Evolutionary conservation across 2,797 vertebrate species (phyloP), one percentile per base, ranked within the genome.

Genomic region (Choloepus didactylus): DNA sequence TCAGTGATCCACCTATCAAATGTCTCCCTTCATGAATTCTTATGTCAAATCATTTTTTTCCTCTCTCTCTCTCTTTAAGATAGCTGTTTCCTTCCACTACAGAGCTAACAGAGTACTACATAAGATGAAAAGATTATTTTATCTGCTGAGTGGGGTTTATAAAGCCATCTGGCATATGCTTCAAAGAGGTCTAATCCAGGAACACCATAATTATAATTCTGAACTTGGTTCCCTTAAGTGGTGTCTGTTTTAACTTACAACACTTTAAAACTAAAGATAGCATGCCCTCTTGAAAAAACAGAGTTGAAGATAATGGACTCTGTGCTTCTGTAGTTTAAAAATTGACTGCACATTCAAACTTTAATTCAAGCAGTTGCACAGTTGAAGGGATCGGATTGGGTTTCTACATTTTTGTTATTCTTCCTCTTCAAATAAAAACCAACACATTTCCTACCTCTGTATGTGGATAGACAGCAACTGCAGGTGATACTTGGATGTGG

Each of bases 21-120:
- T 70, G n/a, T 85, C 72, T 94, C 73, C 56, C 79, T 87, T 82
- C 51, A 67, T 89, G 87, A 92, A 84, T 41, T 88, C 72, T 77
- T 73, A 8, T 64, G 51, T 86, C n/a, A 25, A 54, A 67, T 51
- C 25, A 54, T 64, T 90, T 84, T 35, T 35, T 35, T 35, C 35
- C 35, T 59, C 44, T 66, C 41, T 82, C 66, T 59, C 38, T 70
- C 8, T 89, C 76, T 66, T 67, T 91, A 44, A 73, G n/a, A 81
- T 67, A 87, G 70, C 3, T 64, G 27, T 19, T 72, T 18, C 35
- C 64, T 87, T 87, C 62, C 12, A 31, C 29, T 25, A 60, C 12
- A 44, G 38, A 94, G 75, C 25, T 76, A 69, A 67, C 3, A 10
- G 66, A 64, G 44, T 88, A 15, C 9, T 31, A 82, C 67, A 41